A percentile compares a stretch with the other conserved stretches of the same genome.
phyloP scores from a whole-genome alignment of 2,888 invertebrate genomes.

The Troglohyphantes excavatus region DNA sequence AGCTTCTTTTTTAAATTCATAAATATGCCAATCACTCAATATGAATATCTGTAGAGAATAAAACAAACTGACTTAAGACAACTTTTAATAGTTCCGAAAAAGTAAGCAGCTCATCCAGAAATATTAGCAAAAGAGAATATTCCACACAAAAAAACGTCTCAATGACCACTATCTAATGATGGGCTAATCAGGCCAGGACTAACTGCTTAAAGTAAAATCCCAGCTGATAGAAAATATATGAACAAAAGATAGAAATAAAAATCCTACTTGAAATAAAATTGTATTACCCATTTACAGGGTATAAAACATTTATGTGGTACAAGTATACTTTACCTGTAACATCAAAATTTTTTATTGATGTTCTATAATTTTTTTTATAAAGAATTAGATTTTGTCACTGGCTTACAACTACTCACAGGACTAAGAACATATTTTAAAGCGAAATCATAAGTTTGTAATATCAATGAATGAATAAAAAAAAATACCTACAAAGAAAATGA shows the following conservation, averaged over 20 bases:
- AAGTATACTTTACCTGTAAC: not conserved
- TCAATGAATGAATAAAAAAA: too few relatives aligned
- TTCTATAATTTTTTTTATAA: not conserved
- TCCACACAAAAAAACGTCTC: not conserved
- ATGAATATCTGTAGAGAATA: too few relatives aligned
- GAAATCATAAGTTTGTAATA: too few relatives aligned
- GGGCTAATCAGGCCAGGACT: conserved; percentile 35
- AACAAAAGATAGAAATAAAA: not conserved
- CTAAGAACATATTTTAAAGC: too few relatives aligned
- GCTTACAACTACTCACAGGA: not conserved
- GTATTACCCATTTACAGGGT: not conserved
- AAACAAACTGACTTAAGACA: too few relatives aligned
- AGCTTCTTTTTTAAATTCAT: too few relatives aligned
- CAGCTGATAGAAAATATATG: not conserved
- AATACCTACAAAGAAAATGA: too few relatives aligned
- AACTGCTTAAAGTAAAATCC: conserved; percentile 28
- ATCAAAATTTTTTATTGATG: not conserved
- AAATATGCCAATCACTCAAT: too few relatives aligned
- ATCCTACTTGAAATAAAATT: not conserved
- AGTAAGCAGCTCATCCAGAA: not conserved
- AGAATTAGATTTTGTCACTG: not conserved
- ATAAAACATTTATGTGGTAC: not conserved
- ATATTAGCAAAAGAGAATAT: not conserved
- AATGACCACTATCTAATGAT: not conserved
- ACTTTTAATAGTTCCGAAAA: not conserved